Evolutionary conservation across 2,113 vertebrate genomes (phyloP).

Genomic region (Tyrannus savana): DNA sequence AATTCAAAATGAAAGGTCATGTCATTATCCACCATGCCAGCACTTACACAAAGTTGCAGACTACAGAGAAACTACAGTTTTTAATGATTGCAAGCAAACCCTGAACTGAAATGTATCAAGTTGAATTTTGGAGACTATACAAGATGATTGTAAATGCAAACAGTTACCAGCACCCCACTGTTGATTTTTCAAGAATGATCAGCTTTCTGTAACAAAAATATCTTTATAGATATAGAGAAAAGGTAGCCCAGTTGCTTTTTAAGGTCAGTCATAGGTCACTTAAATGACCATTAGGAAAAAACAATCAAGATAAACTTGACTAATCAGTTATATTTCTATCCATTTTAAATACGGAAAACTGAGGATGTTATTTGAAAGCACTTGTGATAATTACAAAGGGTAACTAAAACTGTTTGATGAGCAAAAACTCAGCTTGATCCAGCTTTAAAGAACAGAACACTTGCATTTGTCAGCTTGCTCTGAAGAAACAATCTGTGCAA

Average conservation of each 20-base stretch:
- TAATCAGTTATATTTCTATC: not conserved
- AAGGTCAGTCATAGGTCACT: not conserved
- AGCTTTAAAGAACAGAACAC: not conserved
- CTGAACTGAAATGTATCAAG: not conserved
- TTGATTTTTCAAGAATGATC: not conserved
- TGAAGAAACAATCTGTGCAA: not conserved
- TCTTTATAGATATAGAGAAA: not conserved
- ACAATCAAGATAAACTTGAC: not conserved
- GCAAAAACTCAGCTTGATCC: not conserved
- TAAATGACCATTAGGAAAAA: not conserved
- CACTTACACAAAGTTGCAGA: not conserved
- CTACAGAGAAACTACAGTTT: not conserved
- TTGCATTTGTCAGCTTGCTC: not conserved
- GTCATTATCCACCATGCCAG: rapidly evolving
- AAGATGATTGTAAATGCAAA: not conserved
- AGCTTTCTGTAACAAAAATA: not conserved
- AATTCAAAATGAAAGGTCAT: not conserved
- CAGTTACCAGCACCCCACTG: not conserved
- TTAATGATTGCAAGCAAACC: not conserved
- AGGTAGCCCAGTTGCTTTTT: not conserved
- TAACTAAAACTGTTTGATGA: not conserved
- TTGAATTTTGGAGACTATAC: not conserved
- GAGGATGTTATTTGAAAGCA: not conserved
- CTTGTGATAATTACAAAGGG: not conserved
- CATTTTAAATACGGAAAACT: not conserved